phyloP scores from a whole-genome alignment of 53 echinoderm and acorn worm genomes.

The Pentamera pediparva region DNA sequence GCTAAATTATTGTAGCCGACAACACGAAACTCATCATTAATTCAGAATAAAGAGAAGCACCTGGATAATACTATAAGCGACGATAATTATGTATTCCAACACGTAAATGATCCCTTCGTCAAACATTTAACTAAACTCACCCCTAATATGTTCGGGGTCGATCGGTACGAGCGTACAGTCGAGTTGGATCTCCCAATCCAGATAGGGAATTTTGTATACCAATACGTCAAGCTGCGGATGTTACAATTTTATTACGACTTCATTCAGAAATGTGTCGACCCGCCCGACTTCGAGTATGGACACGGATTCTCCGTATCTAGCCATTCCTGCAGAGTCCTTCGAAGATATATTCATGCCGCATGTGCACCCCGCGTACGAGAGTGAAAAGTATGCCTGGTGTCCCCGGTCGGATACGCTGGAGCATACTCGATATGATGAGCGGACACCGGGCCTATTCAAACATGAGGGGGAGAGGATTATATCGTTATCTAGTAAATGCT shows the following conservation, averaged over 20 bases:
- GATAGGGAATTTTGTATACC: constrained; percentile 52
- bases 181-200: constrained; percentile 23
- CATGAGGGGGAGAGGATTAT: too few relatives aligned
- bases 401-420: constrained; percentile 45
- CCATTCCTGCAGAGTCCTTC: constrained; percentile 30
- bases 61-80: not conserved
- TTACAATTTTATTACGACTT: constrained; percentile 54
- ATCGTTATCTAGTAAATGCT: too few relatives aligned
- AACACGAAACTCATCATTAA: constrained; percentile 43
- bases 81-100: not conserved
- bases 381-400: constrained; percentile 33
- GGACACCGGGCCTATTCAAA: too few relatives aligned
- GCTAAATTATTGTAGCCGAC: constrained; percentile 35
- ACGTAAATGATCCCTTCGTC: not conserved
- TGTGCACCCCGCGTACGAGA: not conserved
- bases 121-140: too few relatives aligned
- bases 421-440: constrained; percentile 4
- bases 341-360: constrained; percentile 37
- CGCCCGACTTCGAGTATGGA: constrained; percentile 51
- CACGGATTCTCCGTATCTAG: constrained; percentile 50
- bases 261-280: constrained; percentile 37
- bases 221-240: constrained; percentile 51
- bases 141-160: too few relatives aligned
- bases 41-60: constrained; percentile 30
- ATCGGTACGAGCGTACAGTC: too few relatives aligned